Conservation (phyloP, 1,140 invertebrate species). For the Bombus waltoni region DNA sequence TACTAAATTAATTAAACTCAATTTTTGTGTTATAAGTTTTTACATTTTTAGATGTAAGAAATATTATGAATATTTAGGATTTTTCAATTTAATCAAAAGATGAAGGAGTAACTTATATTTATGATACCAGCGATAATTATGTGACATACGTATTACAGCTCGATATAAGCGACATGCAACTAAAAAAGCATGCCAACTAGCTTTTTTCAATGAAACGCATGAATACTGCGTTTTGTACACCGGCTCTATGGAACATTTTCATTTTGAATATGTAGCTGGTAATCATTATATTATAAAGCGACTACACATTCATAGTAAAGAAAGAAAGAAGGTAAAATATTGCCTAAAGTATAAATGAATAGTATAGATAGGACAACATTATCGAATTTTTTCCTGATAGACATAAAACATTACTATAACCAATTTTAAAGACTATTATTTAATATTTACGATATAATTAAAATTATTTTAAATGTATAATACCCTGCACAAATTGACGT, state of each 20-base stretch:
- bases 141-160: conserved; percentile 70
- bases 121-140: conserved; percentile 50
- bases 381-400: conserved; percentile 79
- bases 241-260: conserved; percentile 62
- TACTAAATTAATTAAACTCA: conserved; percentile 64
- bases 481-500: conserved; percentile 54
- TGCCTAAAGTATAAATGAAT: conserved; percentile 71
- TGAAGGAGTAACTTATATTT: conserved; percentile 56
- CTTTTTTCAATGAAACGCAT: conserved; percentile 52
- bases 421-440: conserved; percentile 73
- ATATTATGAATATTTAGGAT: conserved; percentile 70
- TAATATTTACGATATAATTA: conserved; percentile 60
- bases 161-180: conserved; percentile 33
- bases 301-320: conserved; percentile 72
- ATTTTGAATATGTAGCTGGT: conserved; percentile 72
- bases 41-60: conserved; percentile 68
- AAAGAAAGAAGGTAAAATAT: conserved; percentile 65
- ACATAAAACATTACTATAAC: conserved; percentile 72
- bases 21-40: conserved; percentile 65
- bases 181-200: conserved; percentile 48
- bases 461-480: conserved; percentile 61
- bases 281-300: conserved; percentile 67
- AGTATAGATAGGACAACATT: conserved; percentile 80
- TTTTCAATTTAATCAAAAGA: conserved; percentile 78
- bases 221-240: conserved; percentile 54